Evolutionary conservation across 1,140 invertebrate genomes (phyloP), one percentile per base, ranked within the genome.

Genomic region (Steinernema khuongi): DNA sequence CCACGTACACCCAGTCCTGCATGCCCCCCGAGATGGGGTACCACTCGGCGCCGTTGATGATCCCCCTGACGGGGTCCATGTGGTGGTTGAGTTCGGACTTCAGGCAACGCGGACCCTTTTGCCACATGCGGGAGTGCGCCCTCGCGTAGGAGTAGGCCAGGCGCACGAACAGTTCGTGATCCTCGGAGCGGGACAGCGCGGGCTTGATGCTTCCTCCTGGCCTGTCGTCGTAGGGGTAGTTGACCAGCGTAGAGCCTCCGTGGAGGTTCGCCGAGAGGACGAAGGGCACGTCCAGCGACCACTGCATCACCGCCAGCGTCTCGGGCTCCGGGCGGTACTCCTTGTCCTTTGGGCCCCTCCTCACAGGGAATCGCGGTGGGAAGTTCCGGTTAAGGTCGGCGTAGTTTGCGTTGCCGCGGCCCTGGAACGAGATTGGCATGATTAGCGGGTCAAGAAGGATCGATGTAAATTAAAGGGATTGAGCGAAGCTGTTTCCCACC

Each of bases 1-100:
- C 88, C 0, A 96, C 76, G 85, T 99, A 99, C 87, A 96, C 97
- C 90, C 92, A 98, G 85, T 99, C 96, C 43, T 98, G 96, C 95
- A 98, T 97, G 17, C 95, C 95, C 0, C 94, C 82, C 67, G 81
- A 74, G 0, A 88, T 86, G 67, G 86, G 85, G 75, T 87, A 87
- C 87, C 87, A 88, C 1, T 79, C 80, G 29, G 86, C 87, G 41
- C 87, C 87, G 80, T 88, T 88, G 14, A 86, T 86, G 36, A 87
- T 88, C n/a, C 87, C 81, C 29, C 78, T 72, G 30, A 83, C 74
- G 19, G 84, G 81, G 60, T 79, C 78, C 33, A 83, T 82, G 28
- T 79, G 70, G 28, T 85, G 79, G 43, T 86, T 80, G 22, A 79
- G 43, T 2, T 79, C 66, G 1, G 67, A 67, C 41, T 73, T 33